A percentile compares a stretch with the other conserved stretches of the same genome.
phyloP scores from a whole-genome alignment of 2,113 vertebrate genomes.

The Porphyrio hochstetteri region DNA sequence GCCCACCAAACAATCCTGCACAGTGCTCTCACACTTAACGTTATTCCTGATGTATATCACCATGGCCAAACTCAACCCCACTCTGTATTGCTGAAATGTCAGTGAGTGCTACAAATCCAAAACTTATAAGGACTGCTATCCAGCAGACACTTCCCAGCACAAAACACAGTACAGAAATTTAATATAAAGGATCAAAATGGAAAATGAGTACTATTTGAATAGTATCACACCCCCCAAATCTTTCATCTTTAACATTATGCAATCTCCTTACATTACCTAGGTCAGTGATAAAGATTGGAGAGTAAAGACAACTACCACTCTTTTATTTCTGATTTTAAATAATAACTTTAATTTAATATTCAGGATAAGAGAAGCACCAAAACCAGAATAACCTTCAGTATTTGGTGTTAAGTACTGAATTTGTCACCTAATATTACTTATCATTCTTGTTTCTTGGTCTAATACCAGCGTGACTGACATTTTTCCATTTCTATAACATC shows the following conservation, averaged over 20 bases:
- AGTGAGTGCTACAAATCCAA: not conserved
- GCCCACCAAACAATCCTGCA: not conserved
- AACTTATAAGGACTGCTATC: not conserved
- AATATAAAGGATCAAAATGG: not conserved
- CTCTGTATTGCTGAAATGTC: not conserved
- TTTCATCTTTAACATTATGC: not conserved
- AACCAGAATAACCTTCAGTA: not conserved
- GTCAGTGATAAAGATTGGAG: not conserved
- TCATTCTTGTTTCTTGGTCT: not conserved
- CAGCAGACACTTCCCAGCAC: not conserved
- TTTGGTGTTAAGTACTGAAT: not conserved
- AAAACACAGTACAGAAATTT: not conserved
- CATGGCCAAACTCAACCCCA: not conserved
- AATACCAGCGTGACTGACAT: conserved; percentile 10
- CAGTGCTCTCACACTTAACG: not conserved
- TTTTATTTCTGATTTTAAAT: not conserved
- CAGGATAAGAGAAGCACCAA: not conserved
- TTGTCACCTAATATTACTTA: not conserved
- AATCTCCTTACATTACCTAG: not conserved
- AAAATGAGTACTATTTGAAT: not conserved
- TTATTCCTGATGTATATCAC: not conserved
- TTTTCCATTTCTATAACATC: conserved; percentile 20
- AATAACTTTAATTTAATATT: not conserved
- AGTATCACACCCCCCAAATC: not conserved
- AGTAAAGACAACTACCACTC: not conserved